Percentiles rank a stretch among this genome's conserved stretches.
Conservation (phyloP, 1,140 invertebrate genomes). For the Camponotus vicinus region DNA sequence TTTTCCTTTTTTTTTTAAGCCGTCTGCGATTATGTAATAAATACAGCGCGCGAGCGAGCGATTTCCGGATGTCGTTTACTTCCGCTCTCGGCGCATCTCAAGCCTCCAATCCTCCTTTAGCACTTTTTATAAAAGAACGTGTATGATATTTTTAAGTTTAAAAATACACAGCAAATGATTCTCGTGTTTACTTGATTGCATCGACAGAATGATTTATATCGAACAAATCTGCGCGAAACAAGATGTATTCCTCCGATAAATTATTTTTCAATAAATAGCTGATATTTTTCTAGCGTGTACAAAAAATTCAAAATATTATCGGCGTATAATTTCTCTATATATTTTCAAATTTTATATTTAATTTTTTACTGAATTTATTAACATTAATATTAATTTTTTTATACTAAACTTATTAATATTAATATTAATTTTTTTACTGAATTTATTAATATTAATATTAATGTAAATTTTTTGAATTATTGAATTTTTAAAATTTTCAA, state of each 20-base stretch:
- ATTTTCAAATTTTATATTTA: background rate
- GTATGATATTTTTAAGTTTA: background rate
- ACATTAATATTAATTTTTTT: background rate
- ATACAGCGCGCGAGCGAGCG: background rate
- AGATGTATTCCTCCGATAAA: background rate
- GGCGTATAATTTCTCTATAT: background rate
- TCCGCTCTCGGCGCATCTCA: constrained; percentile 7
- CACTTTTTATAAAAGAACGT: background rate
- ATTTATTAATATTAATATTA: background rate
- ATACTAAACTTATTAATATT: background rate
- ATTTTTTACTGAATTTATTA: background rate
- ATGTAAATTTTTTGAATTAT: background rate
- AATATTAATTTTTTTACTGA: background rate
- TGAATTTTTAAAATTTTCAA: background rate
- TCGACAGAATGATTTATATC: background rate
- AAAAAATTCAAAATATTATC: no score
- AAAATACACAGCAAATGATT: background rate
- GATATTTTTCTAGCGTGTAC: background rate
- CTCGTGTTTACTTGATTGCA: background rate
- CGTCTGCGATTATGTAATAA: constrained; percentile 30
- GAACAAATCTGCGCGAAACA: background rate
- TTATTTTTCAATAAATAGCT: background rate
- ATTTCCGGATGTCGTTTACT: constrained; percentile 14
- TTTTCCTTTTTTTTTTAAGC: constrained; percentile 8
- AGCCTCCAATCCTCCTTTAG: background rate